These are phyloP conservation scores for Dreissena polymorpha DNA, from an alignment of 1,140 invertebrate species.

Conservation along the genomic window DNA sequence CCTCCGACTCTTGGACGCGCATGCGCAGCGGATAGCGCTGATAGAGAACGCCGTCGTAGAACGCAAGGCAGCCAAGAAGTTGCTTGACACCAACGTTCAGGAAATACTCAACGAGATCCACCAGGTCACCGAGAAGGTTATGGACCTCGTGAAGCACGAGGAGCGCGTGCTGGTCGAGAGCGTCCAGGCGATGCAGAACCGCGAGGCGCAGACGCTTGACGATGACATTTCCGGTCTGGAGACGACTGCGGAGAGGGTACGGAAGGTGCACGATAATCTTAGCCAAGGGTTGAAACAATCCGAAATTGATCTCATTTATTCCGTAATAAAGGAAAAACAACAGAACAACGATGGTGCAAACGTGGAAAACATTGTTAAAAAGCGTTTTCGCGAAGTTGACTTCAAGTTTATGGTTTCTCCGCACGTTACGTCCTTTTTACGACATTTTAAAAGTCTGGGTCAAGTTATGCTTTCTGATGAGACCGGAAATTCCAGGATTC, in stretches of 20 bases:
- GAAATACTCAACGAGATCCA: conserved; percentile 52
- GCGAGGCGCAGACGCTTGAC: conserved; percentile 38
- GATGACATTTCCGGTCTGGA: conserved; percentile 41
- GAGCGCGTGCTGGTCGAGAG: conserved; percentile 34
- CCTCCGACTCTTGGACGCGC: conserved; percentile 33
- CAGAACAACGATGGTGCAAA: conserved; percentile 23
- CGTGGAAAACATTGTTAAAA: conserved; percentile 43
- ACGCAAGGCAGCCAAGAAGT: conserved; percentile 50
- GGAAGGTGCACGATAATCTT: conserved; percentile 19
- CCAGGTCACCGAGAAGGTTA: conserved; percentile 48
- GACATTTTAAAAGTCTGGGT: conserved; percentile 51
- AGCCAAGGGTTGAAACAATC: conserved; percentile 25
- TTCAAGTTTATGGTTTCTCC: conserved; percentile 53
- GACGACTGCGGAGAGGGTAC: conserved; percentile 4
- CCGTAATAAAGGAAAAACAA: conserved; percentile 49
- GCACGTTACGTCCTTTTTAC: conserved; percentile 45
- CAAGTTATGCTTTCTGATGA: conserved; percentile 50
- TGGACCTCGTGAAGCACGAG: conserved; percentile 48
- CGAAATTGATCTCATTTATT: conserved; percentile 47
- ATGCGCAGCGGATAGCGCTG: conserved; percentile 24
- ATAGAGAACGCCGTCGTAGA: conserved; percentile 46
- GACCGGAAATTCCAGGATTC: conserved; percentile 11
- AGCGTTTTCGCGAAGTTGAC: conserved; percentile 41
- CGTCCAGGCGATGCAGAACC: conserved; percentile 30
- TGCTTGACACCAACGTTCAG: conserved; percentile 43